A percentile compares a stretch with the other conserved stretches of the same genome.
These are phyloP conservation scores for Tortrix viridana DNA, from an alignment of 2,888 invertebrate species.

Conservation along the genomic window DNA sequence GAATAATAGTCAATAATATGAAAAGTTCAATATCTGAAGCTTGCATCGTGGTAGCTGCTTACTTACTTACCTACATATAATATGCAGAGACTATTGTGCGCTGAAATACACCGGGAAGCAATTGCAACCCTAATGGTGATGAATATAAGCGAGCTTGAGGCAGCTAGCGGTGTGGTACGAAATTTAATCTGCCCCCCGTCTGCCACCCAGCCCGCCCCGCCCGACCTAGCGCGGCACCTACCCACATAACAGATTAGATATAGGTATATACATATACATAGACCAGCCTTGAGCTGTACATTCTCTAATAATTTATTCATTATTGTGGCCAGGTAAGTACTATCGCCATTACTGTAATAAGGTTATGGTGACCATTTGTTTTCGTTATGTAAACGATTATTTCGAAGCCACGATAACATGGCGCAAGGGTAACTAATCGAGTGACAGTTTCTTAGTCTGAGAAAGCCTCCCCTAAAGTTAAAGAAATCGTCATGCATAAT, in stretches of 20 bases:
- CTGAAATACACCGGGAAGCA: slow-evolving; percentile 64
- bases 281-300: slow-evolving; percentile 39
- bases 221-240: slow-evolving; percentile 40
- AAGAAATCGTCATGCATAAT: no score
- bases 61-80: slow-evolving; percentile 10
- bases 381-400: slow-evolving; percentile 70
- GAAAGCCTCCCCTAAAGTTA: no score
- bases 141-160: slow-evolving; percentile 73
- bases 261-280: slow-evolving; percentile 25
- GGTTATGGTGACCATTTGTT: slow-evolving; percentile 55
- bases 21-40: slow-evolving; percentile 7
- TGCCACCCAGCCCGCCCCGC: slow-evolving; percentile 61
- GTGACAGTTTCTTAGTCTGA: no score
- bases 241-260: slow-evolving; percentile 35
- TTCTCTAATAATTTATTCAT: slow-evolving; percentile 68
- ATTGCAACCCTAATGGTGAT: slow-evolving; percentile 74
- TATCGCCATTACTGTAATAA: slow-evolving; percentile 46
- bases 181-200: slow-evolving; percentile 81
- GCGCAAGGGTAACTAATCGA: no score
- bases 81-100: slow-evolving; percentile 45
- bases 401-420: slow-evolving; percentile 11
- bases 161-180: slow-evolving; percentile 70
- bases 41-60: slow-evolving; percentile 14
- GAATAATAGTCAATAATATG: not conserved
- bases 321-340: slow-evolving; percentile 48